phyloP scores from a whole-genome alignment of 2,888 invertebrate species.

The Epinotia brunnichana region DNA sequence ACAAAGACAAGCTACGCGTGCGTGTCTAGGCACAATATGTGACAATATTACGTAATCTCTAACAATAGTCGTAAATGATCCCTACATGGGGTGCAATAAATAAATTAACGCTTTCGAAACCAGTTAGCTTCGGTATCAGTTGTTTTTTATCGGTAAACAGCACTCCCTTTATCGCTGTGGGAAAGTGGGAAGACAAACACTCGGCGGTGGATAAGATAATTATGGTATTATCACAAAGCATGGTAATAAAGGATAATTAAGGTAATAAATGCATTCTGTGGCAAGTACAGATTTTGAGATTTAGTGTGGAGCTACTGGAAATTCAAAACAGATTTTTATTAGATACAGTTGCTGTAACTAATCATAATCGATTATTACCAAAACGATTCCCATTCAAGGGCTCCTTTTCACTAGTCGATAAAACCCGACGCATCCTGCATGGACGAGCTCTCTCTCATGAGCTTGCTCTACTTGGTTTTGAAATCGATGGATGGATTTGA shows the following conservation, averaged over 20 bases:
- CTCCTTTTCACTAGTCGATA: no score
- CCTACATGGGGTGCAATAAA: slow-evolving; percentile 20
- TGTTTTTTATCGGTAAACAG: slow-evolving; percentile 36
- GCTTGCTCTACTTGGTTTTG: no score
- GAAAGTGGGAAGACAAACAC: slow-evolving; percentile 42
- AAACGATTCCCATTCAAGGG: no score
- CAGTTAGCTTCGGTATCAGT: slow-evolving; percentile 3
- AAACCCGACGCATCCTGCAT: no score
- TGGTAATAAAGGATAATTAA: slow-evolving; percentile 19
- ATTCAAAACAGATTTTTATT: background rate
- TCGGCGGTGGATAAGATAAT: slow-evolving; percentile 58
- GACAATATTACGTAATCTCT: slow-evolving; percentile 6
- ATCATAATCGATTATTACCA: no score
- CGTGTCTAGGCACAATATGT: background rate
- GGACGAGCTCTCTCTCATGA: no score
- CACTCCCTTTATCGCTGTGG: slow-evolving; percentile 39
- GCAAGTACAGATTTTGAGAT: background rate
- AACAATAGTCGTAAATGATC: background rate
- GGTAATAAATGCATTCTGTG: background rate
- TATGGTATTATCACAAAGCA: slow-evolving; percentile 34
- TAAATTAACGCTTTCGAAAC: slow-evolving; percentile 32
- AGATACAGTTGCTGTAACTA: no score
- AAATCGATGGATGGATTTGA: no score
- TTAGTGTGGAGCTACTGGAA: background rate
- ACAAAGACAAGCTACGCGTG: background rate